A percentile compares a stretch with the other conserved stretches of the same genome.
Evolutionary conservation across 2,888 invertebrate genomes (phyloP).

Genomic region (Heteromurus nitidus): DNA sequence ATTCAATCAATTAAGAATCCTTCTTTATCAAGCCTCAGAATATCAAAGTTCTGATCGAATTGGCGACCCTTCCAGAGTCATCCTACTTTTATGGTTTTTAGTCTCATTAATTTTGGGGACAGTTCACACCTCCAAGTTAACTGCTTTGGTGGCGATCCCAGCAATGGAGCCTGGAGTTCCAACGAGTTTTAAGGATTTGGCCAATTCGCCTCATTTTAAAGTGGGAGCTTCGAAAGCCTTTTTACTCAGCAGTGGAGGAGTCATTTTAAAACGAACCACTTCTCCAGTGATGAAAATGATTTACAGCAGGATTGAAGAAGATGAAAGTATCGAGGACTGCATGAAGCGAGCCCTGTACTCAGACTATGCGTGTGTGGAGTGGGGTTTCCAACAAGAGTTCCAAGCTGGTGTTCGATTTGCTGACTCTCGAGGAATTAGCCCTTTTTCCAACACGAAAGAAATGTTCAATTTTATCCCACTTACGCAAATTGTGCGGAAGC

Average conservation of each 20-base stretch:
- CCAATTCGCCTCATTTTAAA: background rate
- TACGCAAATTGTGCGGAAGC: conserved; percentile 37
- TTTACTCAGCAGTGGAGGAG: conserved; percentile 32
- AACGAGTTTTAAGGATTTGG: conserved; percentile 23
- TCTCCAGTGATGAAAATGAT: conserved; percentile 28
- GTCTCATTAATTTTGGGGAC: conserved; percentile 30
- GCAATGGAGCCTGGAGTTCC: conserved; percentile 37
- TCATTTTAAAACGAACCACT: conserved; percentile 20
- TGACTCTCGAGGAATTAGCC: conserved; percentile 40
- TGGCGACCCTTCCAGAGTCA: background rate
- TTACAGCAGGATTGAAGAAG: conserved; percentile 20
- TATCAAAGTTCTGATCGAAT: background rate
- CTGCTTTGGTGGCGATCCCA: conserved; percentile 41
- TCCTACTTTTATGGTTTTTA: conserved; percentile 16
- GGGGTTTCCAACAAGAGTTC: conserved; percentile 25
- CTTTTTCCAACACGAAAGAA: conserved; percentile 27
- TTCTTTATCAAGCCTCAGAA: conserved; percentile 6
- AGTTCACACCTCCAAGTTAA: conserved; percentile 36
- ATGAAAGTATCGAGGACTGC: conserved; percentile 26
- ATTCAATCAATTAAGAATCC: background rate
- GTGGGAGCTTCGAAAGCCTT: conserved; percentile 29
- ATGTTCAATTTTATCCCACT: conserved; percentile 49
- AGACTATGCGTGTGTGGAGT: conserved; percentile 41
- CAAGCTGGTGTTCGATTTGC: conserved; percentile 28
- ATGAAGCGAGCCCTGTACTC: conserved; percentile 1